Evolutionary conservation across 2,797 vertebrate species (phyloP).

Genomic region (Pangasius djambal): DNA sequence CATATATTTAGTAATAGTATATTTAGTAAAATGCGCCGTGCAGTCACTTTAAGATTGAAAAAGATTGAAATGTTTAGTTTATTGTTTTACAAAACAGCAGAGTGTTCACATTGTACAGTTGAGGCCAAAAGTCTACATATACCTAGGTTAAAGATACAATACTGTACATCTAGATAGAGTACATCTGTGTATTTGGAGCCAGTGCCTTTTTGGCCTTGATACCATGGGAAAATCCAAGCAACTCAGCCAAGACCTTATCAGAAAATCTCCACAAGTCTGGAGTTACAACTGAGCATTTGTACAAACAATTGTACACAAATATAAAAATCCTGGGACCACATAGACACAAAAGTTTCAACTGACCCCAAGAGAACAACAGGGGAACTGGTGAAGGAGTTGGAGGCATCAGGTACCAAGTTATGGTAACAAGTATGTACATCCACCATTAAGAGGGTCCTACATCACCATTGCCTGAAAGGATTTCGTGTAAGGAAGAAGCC

Average conservation of each 20-base stretch:
- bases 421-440: neutral
- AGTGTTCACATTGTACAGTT: neutral
- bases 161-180: neutral
- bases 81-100: neutral
- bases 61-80: neutral
- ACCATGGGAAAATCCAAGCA: neutral
- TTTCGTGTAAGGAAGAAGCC: neutral
- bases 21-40: conserved; percentile 34
- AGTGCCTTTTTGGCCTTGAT: neutral
- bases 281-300: neutral
- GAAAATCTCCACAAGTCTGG: neutral
- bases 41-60: neutral
- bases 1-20: neutral
- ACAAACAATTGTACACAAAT: neutral
- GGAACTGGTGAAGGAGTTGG: neutral
- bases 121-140: neutral
- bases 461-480: neutral
- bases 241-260: neutral
- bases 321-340: neutral
- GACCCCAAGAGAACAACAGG: neutral
- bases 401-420: neutral
- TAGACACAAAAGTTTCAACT: neutral
- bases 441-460: neutral
- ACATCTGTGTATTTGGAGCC: neutral
- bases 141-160: neutral